Conservation (phyloP, 2,888 invertebrate species). For the Anthoptus insignis region DNA sequence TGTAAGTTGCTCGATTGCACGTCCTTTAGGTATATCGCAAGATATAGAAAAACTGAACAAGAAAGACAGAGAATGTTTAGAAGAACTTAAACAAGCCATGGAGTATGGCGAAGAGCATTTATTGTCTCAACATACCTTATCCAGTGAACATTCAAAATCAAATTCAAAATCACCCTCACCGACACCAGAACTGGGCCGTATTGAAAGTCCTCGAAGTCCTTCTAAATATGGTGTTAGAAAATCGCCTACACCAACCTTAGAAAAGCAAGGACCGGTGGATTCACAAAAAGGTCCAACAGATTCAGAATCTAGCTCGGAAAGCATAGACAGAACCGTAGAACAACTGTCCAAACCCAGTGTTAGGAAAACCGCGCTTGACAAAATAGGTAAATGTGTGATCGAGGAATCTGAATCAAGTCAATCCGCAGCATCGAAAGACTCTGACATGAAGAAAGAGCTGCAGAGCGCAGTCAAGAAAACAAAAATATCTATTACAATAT, state of each 20-base stretch:
- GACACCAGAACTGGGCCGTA: constrained; percentile 72
- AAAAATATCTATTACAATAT: constrained; percentile 84
- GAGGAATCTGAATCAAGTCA: constrained; percentile 88
- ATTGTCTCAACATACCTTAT: constrained; percentile 74
- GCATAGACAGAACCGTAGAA: constrained; percentile 82
- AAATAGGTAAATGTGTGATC: constrained; percentile 78
- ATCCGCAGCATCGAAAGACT: constrained; percentile 84
- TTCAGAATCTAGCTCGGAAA: constrained; percentile 87
- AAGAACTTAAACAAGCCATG: constrained; percentile 87
- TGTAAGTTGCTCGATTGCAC: constrained; percentile 92
- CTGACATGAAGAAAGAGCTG: constrained; percentile 78
- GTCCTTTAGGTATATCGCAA: constrained; percentile 93
- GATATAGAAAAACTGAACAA: constrained; percentile 90
- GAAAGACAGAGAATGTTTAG: constrained; percentile 88
- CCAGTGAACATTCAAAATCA: constrained; percentile 80
- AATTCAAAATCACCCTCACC: constrained; percentile 79
- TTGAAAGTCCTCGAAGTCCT: constrained; percentile 79
- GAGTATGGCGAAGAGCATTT: constrained; percentile 84
- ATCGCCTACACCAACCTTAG: constrained; percentile 87
- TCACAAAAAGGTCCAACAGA: constrained; percentile 86
- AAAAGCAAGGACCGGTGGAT: constrained; percentile 87
- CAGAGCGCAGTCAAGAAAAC: constrained; percentile 83
- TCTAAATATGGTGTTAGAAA: constrained; percentile 74
- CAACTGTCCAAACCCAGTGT: constrained; percentile 77
- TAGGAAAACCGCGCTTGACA: constrained; percentile 77